phyloP scores from a whole-genome alignment of 2,113 vertebrate species.

The Cheirogaleus medius region DNA sequence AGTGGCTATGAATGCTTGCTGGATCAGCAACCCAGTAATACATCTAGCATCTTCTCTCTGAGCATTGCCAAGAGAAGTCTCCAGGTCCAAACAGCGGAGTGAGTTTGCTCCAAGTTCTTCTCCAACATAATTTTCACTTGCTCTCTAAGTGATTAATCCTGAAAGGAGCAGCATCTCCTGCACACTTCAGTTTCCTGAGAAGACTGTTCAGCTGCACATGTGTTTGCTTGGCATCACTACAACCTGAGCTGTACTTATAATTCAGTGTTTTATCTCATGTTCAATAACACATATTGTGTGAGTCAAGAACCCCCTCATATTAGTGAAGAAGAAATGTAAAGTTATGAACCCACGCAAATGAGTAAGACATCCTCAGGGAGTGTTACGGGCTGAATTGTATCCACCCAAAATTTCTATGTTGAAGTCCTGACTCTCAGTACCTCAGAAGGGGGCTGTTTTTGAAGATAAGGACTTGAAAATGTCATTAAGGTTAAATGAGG shows the following conservation, averaged over 20 bases:
- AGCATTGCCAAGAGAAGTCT: neutral
- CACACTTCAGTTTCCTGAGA: neutral
- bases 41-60: neutral
- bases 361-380: slow-evolving; percentile 16
- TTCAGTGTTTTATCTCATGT: slow-evolving; percentile 13
- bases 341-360: slow-evolving; percentile 51
- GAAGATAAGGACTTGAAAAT: neutral
- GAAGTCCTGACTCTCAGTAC: neutral
- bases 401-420: neutral
- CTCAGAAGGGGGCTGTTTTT: neutral
- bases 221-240: slow-evolving; percentile 16
- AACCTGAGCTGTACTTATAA: neutral
- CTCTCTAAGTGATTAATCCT: slow-evolving; percentile 39
- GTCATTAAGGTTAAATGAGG: neutral
- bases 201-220: neutral
- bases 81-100: neutral
- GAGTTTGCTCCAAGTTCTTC: neutral
- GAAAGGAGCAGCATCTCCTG: neutral
- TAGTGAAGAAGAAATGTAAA: slow-evolving; percentile 66
- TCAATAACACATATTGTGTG: slow-evolving; percentile 15
- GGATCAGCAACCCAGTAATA: neutral
- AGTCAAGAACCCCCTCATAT: slow-evolving; percentile 37
- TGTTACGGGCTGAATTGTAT: neutral
- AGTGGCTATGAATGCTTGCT: neutral
- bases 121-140: neutral